A percentile compares a stretch with the other conserved stretches of the same genome.
phyloP scores from a whole-genome alignment of 53 echinoderm and acorn worm genomes.

The Pentamera pediparva region DNA sequence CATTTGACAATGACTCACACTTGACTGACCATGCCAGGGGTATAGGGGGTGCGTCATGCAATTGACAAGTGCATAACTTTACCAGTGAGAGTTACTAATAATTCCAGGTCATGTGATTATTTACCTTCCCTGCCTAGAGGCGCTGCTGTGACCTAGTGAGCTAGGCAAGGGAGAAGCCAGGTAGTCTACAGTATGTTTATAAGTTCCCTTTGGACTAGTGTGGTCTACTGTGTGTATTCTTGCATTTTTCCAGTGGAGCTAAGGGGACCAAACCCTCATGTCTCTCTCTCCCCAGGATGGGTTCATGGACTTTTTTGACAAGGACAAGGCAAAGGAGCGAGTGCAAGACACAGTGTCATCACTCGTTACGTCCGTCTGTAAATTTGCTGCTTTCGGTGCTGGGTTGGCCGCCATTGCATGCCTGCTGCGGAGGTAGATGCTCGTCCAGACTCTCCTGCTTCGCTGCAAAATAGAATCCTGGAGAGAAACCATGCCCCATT shows the following conservation, averaged over 20 bases:
- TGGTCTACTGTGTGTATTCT: background rate
- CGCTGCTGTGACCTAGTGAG: no score
- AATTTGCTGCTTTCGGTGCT: conserved; percentile 86
- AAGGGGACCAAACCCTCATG: background rate
- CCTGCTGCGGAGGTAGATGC: conserved; percentile 78
- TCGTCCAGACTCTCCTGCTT: no score
- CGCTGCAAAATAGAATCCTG: no score
- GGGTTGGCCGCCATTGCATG: conserved; percentile 85
- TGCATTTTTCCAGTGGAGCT: background rate
- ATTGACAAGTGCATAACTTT: no score
- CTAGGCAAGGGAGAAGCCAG: no score
- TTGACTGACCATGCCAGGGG: no score
- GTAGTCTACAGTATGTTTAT: no score
- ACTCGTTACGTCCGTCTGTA: conserved; percentile 79
- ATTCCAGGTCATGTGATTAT: no score
- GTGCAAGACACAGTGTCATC: conserved; percentile 81
- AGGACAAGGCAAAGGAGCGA: conserved; percentile 75
- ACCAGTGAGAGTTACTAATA: no score
- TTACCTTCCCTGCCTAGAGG: no score
- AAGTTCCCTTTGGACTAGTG: background rate
- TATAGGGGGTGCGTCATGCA: no score
- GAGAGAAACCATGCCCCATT: no score
- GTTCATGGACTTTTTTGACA: conserved; percentile 97
- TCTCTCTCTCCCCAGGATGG: conserved; percentile 60
- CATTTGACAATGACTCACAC: conserved; percentile 18